These are phyloP conservation scores for Erannis defoliaria DNA, from an alignment of 2,888 invertebrate genomes.

Conservation along the genomic window DNA sequence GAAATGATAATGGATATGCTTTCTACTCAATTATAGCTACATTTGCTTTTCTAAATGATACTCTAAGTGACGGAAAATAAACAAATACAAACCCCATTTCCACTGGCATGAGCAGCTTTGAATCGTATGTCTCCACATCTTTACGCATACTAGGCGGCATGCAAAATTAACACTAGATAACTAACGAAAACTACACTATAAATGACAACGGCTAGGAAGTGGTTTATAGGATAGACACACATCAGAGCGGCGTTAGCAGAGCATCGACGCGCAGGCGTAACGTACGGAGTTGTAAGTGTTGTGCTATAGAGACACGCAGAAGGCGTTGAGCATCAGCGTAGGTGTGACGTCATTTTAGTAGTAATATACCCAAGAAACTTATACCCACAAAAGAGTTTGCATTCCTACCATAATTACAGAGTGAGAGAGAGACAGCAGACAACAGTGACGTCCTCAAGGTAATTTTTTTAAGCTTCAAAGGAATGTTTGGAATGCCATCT, in stretches of 20 bases:
- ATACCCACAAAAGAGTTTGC: too few relatives aligned
- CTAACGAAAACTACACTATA: constrained; percentile 56
- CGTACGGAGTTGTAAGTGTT: too few relatives aligned
- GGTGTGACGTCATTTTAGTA: too few relatives aligned
- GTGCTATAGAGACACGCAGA: too few relatives aligned
- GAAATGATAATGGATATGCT: constrained; percentile 18
- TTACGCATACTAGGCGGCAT: constrained; percentile 79
- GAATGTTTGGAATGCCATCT: too few relatives aligned
- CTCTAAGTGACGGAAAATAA: constrained; percentile 24
- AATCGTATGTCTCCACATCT: constrained; percentile 72
- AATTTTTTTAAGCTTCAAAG: too few relatives aligned
- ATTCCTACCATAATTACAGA: too few relatives aligned
- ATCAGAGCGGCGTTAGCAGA: not conserved
- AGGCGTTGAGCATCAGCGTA: too few relatives aligned
- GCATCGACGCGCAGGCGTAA: not conserved
- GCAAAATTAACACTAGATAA: constrained; percentile 80
- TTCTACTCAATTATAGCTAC: constrained; percentile 7
- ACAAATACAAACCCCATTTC: constrained; percentile 81
- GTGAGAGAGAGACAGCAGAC: too few relatives aligned
- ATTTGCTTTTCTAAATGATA: constrained; percentile 10
- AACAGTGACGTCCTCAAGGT: too few relatives aligned
- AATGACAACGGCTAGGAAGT: constrained; percentile 1
- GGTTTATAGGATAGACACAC: not conserved
- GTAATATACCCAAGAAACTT: too few relatives aligned
- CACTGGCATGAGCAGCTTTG: constrained; percentile 72